Evolutionary conservation across 2,888 invertebrate species (phyloP).

Genomic region (Creontiades dilutus): DNA sequence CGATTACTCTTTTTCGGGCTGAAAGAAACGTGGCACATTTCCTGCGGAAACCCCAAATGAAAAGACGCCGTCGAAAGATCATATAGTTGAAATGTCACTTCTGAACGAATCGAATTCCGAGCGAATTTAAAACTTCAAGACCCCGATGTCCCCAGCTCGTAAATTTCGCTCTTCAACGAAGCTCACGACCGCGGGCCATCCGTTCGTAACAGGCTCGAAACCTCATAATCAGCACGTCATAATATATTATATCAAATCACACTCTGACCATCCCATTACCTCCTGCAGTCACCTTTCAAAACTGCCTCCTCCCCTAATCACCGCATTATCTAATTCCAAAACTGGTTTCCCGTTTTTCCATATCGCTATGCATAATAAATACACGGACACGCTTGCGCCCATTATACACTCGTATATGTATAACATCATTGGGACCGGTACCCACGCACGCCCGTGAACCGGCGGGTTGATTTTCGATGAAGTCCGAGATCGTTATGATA

Average conservation of each 20-base stretch:
- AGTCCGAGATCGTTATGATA: constrained; percentile 33
- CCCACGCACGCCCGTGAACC: neutral
- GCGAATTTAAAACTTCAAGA: too few relatives aligned
- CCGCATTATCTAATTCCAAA: constrained; percentile 7
- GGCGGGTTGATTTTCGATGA: constrained; percentile 15
- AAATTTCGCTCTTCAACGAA: too few relatives aligned
- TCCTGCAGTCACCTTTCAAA: neutral
- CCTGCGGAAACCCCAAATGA: too few relatives aligned
- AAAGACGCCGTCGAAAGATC: too few relatives aligned
- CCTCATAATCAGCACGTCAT: constrained; percentile 19
- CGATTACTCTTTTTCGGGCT: too few relatives aligned
- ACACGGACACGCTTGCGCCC: neutral
- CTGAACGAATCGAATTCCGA: too few relatives aligned
- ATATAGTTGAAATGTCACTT: too few relatives aligned
- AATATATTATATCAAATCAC: constrained; percentile 8
- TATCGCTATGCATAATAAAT: constrained; percentile 10
- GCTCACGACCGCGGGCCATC: too few relatives aligned
- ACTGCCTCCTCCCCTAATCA: neutral
- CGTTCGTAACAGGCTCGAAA: neutral
- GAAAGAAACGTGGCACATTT: too few relatives aligned
- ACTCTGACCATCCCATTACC: neutral
- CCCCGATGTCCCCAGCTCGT: too few relatives aligned
- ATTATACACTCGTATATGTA: neutral
- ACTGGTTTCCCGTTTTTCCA: constrained; percentile 21
- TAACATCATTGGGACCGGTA: neutral